Base-by-base conservation (phyloP, 2,113 vertebrate genomes). In the Hippoglossus stenolepis region DNA sequence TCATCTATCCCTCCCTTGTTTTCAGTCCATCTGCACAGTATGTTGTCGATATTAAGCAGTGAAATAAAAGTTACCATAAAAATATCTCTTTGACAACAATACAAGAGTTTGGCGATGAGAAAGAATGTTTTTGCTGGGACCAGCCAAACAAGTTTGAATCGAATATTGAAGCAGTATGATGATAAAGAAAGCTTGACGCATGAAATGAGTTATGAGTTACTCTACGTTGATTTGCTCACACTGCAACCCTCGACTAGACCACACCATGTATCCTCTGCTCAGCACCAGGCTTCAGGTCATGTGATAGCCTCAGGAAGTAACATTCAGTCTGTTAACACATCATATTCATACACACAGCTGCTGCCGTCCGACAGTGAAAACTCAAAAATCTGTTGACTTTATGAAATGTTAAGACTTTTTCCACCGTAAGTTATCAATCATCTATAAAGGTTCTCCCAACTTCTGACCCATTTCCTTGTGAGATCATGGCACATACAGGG, bases 121-220 rank as follows among this genome's bases (percentile, higher is more conserved):
- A 43, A 2, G 1, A 43, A 77, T 53, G 21, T 65, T 76, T 78
- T 88, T 91, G 67, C 85, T 91, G 89, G 91, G 86, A 92, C 91
- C 91, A 92, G 90, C 90, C 92, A 83, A 87, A 89, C 89, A 87
- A 85, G 61, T 85, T 47, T 76, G 85, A 87, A 80, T 87, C 74
- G 63, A 64, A 86, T 71, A 54, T 23, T 65, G 69, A 65, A 86
- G 69, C 66, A 63, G 69, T 38, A 62, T 23, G 70, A 65, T n/a
- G 70, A n/a, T 11, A 73, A 66, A 75, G 58, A 84, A 73, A 72
- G 57, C 60, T 62, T 10, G 31, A 85, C 74, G 77, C 70, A 49
- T 62, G 51, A 83, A 79, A 88, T 66, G 5, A 75, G 45, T 47
- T 47, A 70, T 65, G 5, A 75, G 45, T 17, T 47, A 70, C 65